A percentile compares a stretch with the other conserved stretches of the same genome.
Evolutionary conservation across 2,113 vertebrate species (phyloP).

Genomic region (Cariama cristata): DNA sequence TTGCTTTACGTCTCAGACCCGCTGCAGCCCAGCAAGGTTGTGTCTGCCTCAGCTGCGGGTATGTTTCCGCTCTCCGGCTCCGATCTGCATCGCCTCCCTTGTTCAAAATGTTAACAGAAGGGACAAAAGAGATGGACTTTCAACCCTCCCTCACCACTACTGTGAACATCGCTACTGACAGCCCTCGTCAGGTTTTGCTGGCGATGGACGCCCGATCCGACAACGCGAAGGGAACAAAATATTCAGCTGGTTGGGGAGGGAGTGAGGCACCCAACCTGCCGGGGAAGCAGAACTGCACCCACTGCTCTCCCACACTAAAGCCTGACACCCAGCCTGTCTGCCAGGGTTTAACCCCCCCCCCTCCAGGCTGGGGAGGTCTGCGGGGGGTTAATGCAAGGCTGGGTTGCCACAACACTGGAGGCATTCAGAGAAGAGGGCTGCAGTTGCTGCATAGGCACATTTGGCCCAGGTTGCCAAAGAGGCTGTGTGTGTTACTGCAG

Average conservation of each 20-base stretch:
- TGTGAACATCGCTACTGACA: neutral
- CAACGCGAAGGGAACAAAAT: neutral
- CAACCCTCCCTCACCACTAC: neutral
- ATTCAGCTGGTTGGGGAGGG: fast-evolving
- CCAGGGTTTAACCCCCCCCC: neutral
- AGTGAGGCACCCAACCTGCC: fast-evolving
- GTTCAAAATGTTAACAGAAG: neutral
- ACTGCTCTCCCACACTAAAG: fast-evolving
- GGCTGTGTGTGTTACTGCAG: conserved; percentile 79
- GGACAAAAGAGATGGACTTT: neutral
- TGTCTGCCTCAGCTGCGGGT: neutral
- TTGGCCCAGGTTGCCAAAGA: conserved; percentile 80
- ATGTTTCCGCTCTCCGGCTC: neutral
- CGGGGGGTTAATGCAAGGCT: conserved; percentile 56
- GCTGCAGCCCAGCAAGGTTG: neutral
- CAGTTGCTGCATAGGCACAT: conserved; percentile 77
- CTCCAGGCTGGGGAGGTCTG: neutral
- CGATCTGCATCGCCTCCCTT: fast-evolving
- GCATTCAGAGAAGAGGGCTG: conserved; percentile 65
- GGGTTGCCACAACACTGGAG: conserved; percentile 67
- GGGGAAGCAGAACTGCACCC: neutral
- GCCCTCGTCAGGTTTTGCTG: neutral
- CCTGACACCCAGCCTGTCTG: neutral
- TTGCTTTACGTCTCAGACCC: neutral
- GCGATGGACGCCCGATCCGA: neutral